A percentile compares a stretch with the other conserved stretches of the same genome.
These are phyloP conservation scores for Stenurella melanura DNA, from an alignment of 2,888 invertebrate genomes.

Conservation along the genomic window DNA sequence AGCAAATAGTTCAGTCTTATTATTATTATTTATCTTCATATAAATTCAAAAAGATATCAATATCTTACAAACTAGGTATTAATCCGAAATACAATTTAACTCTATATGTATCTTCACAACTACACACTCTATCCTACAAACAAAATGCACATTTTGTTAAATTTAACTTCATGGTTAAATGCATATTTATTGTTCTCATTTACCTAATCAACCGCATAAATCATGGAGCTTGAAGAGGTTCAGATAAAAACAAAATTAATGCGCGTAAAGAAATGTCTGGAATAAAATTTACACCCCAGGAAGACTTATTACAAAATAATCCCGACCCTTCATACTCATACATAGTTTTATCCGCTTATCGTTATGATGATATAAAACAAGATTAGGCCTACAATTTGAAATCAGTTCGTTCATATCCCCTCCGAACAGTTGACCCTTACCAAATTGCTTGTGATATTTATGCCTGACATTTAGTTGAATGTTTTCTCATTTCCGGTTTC, in stretches of 20 bases:
- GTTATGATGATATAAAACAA: conserved; percentile 32
- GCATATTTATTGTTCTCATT: neutral
- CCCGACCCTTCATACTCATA: neutral
- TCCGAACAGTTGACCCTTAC: conserved; percentile 27
- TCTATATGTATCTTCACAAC: too few relatives aligned
- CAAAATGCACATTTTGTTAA: too few relatives aligned
- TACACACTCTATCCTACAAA: too few relatives aligned
- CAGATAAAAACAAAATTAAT: neutral
- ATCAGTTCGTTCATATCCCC: conserved; percentile 35
- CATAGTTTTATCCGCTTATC: conserved; percentile 15
- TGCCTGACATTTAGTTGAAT: conserved; percentile 22
- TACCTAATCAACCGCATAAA: neutral
- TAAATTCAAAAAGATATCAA: too few relatives aligned
- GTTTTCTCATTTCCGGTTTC: conserved; percentile 6
- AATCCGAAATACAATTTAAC: too few relatives aligned
- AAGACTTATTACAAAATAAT: neutral
- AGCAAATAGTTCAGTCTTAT: too few relatives aligned
- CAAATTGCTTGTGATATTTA: conserved; percentile 27
- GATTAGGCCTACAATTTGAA: conserved; percentile 32
- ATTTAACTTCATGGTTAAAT: neutral
- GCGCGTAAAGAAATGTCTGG: neutral
- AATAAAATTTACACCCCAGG: neutral
- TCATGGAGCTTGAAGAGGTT: neutral
- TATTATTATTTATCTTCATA: too few relatives aligned
- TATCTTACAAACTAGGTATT: too few relatives aligned